Percentiles rank a stretch among this genome's conserved stretches.
Evolutionary conservation across 1,140 invertebrate species (phyloP).

Genomic region (Hylaeus volcanicus): DNA sequence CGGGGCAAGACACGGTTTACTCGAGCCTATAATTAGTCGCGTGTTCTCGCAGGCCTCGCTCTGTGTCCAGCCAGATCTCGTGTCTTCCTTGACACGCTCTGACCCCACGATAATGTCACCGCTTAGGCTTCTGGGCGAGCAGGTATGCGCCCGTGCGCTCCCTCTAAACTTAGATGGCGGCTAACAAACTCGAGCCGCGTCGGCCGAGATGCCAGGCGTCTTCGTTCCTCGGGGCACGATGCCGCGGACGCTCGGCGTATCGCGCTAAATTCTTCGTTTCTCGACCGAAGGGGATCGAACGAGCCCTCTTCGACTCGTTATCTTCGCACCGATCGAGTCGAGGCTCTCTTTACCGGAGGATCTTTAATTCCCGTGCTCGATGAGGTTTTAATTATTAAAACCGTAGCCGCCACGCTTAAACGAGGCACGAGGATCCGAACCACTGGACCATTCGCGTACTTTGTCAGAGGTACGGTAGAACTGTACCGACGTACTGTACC

Average conservation of each 20-base stretch:
- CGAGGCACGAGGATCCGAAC: too few relatives aligned
- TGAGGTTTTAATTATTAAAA: too few relatives aligned
- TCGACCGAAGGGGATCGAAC: not conserved
- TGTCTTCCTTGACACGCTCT: conserved; percentile 68
- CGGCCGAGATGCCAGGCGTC: conserved; percentile 55
- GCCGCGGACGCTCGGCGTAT: conserved; percentile 37
- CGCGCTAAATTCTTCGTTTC: conserved; percentile 43
- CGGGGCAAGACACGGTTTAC: not conserved
- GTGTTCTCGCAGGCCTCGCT: conserved; percentile 38
- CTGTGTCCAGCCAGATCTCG: conserved; percentile 67
- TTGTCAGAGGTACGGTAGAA: too few relatives aligned
- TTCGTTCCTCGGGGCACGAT: conserved; percentile 26
- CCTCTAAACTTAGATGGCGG: conserved; percentile 76
- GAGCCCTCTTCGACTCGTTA: too few relatives aligned
- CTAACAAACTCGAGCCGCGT: not conserved
- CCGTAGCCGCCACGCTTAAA: too few relatives aligned
- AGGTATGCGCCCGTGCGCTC: conserved; percentile 68
- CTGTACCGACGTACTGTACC: too few relatives aligned
- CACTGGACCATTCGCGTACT: too few relatives aligned
- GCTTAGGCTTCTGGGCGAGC: conserved; percentile 41
- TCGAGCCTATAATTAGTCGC: conserved; percentile 70
- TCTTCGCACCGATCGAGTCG: too few relatives aligned
- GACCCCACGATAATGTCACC: conserved; percentile 78
- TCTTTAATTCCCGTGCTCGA: too few relatives aligned
- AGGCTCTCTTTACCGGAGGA: too few relatives aligned